A percentile compares a stretch with the other conserved stretches of the same genome.
These are phyloP conservation scores for Drosophila mayri DNA, from an alignment of 1,140 invertebrate genomes.

Conservation along the genomic window DNA sequence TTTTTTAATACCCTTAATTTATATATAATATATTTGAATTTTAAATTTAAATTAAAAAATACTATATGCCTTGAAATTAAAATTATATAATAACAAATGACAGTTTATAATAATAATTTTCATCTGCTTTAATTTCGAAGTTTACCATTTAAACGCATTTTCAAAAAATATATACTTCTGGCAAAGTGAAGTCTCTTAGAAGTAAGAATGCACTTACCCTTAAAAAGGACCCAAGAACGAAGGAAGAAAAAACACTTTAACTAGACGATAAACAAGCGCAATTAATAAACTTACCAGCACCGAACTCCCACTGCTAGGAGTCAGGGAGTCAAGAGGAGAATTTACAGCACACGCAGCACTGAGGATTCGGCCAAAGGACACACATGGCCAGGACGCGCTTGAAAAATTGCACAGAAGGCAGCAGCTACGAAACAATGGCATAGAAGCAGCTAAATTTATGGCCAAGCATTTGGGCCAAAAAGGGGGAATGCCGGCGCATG, in stretches of 20 bases:
- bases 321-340: slow-evolving; percentile 29
- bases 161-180: neutral
- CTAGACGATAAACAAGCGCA: slow-evolving; percentile 76
- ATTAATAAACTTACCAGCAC: slow-evolving; percentile 74
- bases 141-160: too few relatives aligned
- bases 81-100: neutral
- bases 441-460: slow-evolving; percentile 65
- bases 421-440: slow-evolving; percentile 58
- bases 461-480: slow-evolving; percentile 69
- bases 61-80: neutral
- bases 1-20: too few relatives aligned
- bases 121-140: neutral
- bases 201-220: neutral
- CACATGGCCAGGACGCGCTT: slow-evolving; percentile 62
- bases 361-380: slow-evolving; percentile 35
- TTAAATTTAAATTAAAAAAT: neutral
- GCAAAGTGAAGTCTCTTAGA: neutral
- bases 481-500: slow-evolving; percentile 59
- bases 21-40: too few relatives aligned
- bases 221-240: neutral
- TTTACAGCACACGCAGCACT: slow-evolving; percentile 61
- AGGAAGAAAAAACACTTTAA: slow-evolving; percentile 49
- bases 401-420: slow-evolving; percentile 71
- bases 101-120: neutral
- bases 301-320: slow-evolving; percentile 51